phyloP scores from a whole-genome alignment of 64 coral and sea anemone genomes.

The Pachyseris speciosa region DNA sequence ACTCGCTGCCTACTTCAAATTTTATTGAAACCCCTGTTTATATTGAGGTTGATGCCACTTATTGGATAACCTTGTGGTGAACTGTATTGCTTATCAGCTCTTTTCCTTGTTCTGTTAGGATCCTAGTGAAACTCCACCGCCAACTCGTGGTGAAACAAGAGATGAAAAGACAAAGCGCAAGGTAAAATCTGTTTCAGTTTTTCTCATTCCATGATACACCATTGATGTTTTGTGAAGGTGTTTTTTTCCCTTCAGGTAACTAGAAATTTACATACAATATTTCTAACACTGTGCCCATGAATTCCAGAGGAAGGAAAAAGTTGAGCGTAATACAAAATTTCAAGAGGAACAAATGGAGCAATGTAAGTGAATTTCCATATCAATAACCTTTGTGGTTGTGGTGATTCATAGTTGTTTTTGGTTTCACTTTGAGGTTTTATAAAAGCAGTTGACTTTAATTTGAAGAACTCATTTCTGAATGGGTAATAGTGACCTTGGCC shows the following conservation, averaged over 20 bases:
- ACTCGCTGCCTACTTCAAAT: no score
- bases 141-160: conserved; percentile 96
- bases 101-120: conserved; percentile 61
- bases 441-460: no score
- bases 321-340: conserved; percentile 66
- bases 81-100: no score
- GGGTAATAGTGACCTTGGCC: no score
- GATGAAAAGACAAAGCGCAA: conserved; percentile 95
- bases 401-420: no score
- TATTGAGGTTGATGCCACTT: background rate
- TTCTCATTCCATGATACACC: background rate
- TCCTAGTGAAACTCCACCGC: conserved; percentile 90
- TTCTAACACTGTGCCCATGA: background rate
- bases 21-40: background rate
- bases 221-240: background rate
- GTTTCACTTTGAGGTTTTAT: no score
- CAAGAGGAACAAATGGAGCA: conserved; percentile 76
- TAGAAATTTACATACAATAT: background rate
- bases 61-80: background rate
- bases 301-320: conserved; percentile 87
- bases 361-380: conserved; percentile 72
- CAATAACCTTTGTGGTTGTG: background rate
- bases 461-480: no score
- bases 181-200: no score
- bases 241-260: background rate